Conservation (phyloP, 1,140 invertebrate species). For the Drosophila melanica region DNA sequence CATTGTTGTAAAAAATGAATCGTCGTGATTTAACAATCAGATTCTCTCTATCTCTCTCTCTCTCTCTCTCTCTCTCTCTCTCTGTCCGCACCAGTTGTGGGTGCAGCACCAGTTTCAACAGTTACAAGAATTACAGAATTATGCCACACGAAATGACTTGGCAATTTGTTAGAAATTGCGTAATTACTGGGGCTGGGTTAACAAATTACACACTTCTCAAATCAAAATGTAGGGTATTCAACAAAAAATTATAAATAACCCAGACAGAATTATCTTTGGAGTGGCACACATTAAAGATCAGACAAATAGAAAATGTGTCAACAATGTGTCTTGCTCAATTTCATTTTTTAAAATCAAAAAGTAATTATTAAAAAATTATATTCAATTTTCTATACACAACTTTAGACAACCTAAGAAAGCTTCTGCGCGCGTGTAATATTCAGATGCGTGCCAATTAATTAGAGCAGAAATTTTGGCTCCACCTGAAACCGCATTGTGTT, state of each 20-base stretch:
- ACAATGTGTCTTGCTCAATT: too few relatives aligned
- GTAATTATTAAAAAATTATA: too few relatives aligned
- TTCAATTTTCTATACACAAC: too few relatives aligned
- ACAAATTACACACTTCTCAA: constrained; percentile 29
- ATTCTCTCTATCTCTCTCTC: too few relatives aligned
- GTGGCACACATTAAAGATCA: too few relatives aligned
- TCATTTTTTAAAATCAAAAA: too few relatives aligned
- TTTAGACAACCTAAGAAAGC: too few relatives aligned
- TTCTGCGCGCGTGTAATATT: neutral
- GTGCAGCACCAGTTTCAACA: constrained; percentile 51
- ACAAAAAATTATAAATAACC: too few relatives aligned
- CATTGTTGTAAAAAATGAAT: constrained; percentile 65
- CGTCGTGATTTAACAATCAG: constrained; percentile 63
- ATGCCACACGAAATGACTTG: constrained; percentile 61
- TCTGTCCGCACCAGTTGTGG: constrained; percentile 48
- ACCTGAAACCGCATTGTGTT: constrained; percentile 10
- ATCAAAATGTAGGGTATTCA: too few relatives aligned
- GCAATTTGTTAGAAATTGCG: constrained; percentile 55
- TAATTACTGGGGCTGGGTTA: constrained; percentile 38
- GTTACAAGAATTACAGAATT: constrained; percentile 60
- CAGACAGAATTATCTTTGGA: too few relatives aligned
- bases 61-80: too few relatives aligned
- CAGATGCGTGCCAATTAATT: constrained; percentile 15
- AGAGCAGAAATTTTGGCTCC: constrained; percentile 45
- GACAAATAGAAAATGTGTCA: too few relatives aligned